These are phyloP conservation scores for Noctilio leporinus DNA, from an alignment of 2,113 vertebrate species.

Conservation along the genomic window DNA sequence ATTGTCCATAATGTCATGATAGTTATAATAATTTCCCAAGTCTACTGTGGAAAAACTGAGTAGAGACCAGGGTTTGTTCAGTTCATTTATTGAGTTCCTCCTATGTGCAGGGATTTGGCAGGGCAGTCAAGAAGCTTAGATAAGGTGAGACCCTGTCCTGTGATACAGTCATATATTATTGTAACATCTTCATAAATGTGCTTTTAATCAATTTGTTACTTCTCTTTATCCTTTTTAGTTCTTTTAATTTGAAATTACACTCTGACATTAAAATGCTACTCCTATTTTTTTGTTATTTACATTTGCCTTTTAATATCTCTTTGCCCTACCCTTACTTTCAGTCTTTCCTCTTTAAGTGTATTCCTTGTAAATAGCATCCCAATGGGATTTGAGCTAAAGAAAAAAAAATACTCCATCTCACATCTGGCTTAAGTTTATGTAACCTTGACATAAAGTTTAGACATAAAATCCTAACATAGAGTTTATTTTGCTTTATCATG, in stretches of 20 bases:
- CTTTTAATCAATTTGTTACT: not conserved
- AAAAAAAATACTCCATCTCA: not conserved
- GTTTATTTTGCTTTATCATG: not conserved
- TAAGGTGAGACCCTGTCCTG: not conserved
- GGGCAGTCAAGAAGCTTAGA: not conserved
- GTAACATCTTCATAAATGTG: not conserved
- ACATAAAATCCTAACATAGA: not conserved
- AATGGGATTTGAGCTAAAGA: not conserved
- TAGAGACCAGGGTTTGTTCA: not conserved
- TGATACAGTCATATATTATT: not conserved
- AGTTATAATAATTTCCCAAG: slow-evolving; percentile 11
- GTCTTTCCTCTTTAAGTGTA: not conserved
- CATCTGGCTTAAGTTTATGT: not conserved
- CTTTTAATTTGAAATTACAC: slow-evolving; percentile 5
- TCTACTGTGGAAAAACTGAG: not conserved
- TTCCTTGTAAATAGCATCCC: not conserved
- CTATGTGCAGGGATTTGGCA: not conserved
- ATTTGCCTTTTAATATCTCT: not conserved
- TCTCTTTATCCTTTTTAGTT: not conserved
- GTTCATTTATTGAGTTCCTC: not conserved
- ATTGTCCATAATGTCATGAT: not conserved
- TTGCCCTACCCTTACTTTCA: not conserved
- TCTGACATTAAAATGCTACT: not conserved
- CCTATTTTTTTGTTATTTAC: not conserved
- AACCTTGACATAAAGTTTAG: too few relatives aligned